Evolutionary conservation across 2,888 invertebrate genomes (phyloP), one percentile per base, ranked within the genome.

Genomic region (Tinea pellionella): DNA sequence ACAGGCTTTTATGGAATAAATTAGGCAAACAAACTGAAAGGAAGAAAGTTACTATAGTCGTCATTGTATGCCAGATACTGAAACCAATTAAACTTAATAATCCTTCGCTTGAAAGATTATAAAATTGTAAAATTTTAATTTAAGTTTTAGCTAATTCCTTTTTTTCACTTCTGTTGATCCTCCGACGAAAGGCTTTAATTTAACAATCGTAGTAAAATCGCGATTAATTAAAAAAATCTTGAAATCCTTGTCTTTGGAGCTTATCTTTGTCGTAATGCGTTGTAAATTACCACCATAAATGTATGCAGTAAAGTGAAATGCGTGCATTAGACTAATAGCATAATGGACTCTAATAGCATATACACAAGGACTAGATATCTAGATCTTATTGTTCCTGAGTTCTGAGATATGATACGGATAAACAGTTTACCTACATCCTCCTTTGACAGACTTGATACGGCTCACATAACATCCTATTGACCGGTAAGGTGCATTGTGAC

Each of bases 41-140:
- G 53, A 62, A 64, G 66, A 65, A 72, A 71, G 73, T 71, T 74
- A 77, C 70, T 73, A 75, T 70, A 66, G 71, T 66, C 69, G 69
- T 70, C 70, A 73, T 73, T 73, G 72, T 70, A 68, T 68, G 66
- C 66, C 70, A 71, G 65, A 72, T 72, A 68, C 70, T 65, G 71
- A 73, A 80, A 80, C 74, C 78, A 84, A 85, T 84, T 82, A 80
- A 83, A 84, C 70, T 84, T 83, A 74, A 76, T 83, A 85, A 83
- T 83, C 80, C 77, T 66, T 67, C 73, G 68, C 72, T 56, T 61
- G 61, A 63, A 63, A 63, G 63, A 63, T 63, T 70, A 75, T 72
- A 71, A 73, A 74, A 71, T 68, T 67, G 68, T 67, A 67, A 68
- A 69, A 71, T 75, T 61, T 73, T 73, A 70, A 77, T 74, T 74